A percentile compares a stretch with the other conserved stretches of the same genome.
Conservation (phyloP, 2,797 vertebrate genomes). For the Sphenodon punctatus region DNA sequence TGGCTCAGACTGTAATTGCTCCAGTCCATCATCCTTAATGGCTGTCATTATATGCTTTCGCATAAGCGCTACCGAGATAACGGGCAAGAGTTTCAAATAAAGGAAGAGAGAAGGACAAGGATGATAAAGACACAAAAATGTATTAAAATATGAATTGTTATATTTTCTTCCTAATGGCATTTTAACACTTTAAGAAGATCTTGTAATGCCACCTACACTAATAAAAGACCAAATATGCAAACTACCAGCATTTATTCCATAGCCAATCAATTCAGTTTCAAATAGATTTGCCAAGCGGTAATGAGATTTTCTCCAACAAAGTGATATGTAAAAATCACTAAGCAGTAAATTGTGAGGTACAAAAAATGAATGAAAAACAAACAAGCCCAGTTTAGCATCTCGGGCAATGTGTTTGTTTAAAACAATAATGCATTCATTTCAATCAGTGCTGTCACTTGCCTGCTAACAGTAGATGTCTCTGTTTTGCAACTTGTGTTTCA, state of each 20-base stretch:
- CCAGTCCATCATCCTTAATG: neutral
- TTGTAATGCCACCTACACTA: conserved; percentile 31
- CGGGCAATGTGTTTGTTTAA: conserved; percentile 63
- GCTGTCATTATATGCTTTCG: conserved; percentile 13
- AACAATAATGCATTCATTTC: conserved; percentile 60
- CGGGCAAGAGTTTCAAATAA: conserved; percentile 2
- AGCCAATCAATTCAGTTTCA: conserved; percentile 45
- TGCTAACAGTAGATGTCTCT: conserved; percentile 57
- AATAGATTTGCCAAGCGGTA: conserved; percentile 53
- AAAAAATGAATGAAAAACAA: too few species aligned
- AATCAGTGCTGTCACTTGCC: conserved; percentile 42
- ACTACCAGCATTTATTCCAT: conserved; percentile 56
- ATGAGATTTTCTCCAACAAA: conserved; percentile 52
- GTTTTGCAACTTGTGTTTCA: conserved; percentile 32
- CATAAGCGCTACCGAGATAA: conserved; percentile 9
- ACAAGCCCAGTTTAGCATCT: conserved; percentile 57
- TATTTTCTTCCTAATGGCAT: neutral
- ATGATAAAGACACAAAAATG: neutral
- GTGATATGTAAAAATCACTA: conserved; percentile 52
- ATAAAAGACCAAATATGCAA: conserved; percentile 51
- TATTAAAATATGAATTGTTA: neutral
- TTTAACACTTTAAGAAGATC: conserved; percentile 12
- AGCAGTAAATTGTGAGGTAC: conserved; percentile 45
- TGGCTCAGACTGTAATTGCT: neutral
- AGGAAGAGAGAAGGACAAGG: neutral